Evolutionary conservation across 2,113 vertebrate genomes (phyloP), one percentile per base, ranked within the genome.

Genomic region (Phainopepla nitens): DNA sequence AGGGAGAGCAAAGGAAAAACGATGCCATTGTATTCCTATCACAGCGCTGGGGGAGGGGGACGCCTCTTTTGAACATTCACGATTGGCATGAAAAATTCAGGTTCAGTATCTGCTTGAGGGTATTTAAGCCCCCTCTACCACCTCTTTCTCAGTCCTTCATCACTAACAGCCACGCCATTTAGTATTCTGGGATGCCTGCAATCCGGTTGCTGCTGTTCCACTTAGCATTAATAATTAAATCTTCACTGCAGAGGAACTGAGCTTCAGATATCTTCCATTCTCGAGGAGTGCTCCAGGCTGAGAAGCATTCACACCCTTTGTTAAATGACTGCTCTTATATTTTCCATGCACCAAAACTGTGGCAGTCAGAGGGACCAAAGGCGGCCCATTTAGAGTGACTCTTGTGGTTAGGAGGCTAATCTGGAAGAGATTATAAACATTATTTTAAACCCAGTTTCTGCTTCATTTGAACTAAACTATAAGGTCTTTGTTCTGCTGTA

Each of bases 191-290:
- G 88, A 82, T 90, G 90, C 58, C 56, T 58, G 62, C 94, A 93
- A 65, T 95, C 88, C 84, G 88, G 75, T 93, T 93, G 95, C 78
- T 93, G 85, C 88, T 77, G 79, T 92, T 95, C 70, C 88, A 76
- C 35, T 92, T 85, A 73, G 60, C 92, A 93, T 96, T 54, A 96
- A 96, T 95, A 94, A 97, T 94, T 93, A 65, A 97, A 83, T 61
- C 21, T 49, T 83, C 62, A 14, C 50, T 65, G 80, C 50, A 57
- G 71, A 83, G 89, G 31, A 75, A 76, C n/a, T 76, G 70, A 82
- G 61, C 90, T 91, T 94, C 88, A 76, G 57, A 45, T 88, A 93
- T 80, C 79, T 45, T 45, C 57, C 54, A 50, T 86, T 79, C 88
- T 90, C 2, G 4, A 88, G 86, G 68, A 89, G 35, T 5, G 82